Percentiles rank a stretch among this genome's conserved stretches.
Conservation (phyloP, 2,113 vertebrate genomes). For the Cryptotis parvus region DNA sequence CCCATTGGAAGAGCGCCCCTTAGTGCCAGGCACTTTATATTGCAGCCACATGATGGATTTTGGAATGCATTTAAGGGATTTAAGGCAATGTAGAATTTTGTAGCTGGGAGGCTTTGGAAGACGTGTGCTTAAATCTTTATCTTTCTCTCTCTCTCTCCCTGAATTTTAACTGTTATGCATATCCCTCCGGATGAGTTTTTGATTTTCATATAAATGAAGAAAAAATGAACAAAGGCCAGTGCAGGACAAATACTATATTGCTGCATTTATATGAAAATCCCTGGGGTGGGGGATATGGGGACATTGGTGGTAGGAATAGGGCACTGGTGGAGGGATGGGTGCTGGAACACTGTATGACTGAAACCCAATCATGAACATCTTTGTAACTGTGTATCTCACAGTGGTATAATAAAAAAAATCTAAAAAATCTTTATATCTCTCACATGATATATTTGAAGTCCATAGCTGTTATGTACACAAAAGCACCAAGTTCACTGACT, state of each 20-base stretch:
- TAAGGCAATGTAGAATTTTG: neutral
- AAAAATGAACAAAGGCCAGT: constrained; percentile 1
- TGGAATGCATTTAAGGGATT: neutral
- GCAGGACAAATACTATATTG: neutral
- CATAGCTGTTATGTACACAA: neutral
- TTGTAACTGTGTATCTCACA: too few relatives aligned
- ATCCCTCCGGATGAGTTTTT: too few relatives aligned
- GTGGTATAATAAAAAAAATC: too few relatives aligned
- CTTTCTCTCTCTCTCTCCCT: too few relatives aligned
- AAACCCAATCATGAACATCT: too few relatives aligned
- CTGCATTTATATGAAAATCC: neutral
- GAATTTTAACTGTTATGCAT: too few relatives aligned
- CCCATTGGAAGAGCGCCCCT: constrained; percentile 1
- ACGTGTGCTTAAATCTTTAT: neutral
- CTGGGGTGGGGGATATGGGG: too few relatives aligned
- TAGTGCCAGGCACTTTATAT: neutral
- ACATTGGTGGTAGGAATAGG: too few relatives aligned
- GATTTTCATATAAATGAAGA: too few relatives aligned
- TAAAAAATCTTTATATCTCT: neutral
- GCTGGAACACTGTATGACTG: too few relatives aligned
- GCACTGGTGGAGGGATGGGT: too few relatives aligned
- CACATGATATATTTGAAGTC: neutral
- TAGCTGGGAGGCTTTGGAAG: neutral
- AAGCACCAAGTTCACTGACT: neutral
- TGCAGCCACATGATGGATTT: neutral